Conservation (phyloP, 2,888 invertebrate species). For the Sylvicola cinctus region DNA sequence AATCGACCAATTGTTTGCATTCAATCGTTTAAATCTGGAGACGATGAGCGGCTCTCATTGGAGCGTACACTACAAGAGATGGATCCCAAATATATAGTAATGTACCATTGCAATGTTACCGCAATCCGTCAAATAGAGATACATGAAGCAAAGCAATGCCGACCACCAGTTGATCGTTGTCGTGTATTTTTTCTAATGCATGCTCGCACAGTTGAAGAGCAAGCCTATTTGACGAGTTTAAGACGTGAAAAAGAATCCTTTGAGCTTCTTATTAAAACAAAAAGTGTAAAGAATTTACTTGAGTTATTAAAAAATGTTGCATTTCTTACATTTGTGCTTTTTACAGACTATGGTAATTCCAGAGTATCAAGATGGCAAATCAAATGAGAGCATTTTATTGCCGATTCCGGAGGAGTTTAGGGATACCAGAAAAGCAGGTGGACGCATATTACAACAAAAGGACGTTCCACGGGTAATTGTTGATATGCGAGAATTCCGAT, state of each 20-base stretch:
- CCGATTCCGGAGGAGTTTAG: conserved; percentile 15
- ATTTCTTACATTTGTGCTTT: conserved; percentile 7
- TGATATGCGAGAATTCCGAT: conserved; percentile 94
- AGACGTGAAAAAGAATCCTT: conserved; percentile 88
- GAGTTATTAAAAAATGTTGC: not conserved
- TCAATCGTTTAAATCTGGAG: conserved; percentile 53
- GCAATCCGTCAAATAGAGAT: conserved; percentile 82
- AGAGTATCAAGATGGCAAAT: conserved; percentile 71
- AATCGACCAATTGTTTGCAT: conserved; percentile 49
- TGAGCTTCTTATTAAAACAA: conserved; percentile 76
- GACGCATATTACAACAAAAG: no score
- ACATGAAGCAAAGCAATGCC: conserved; percentile 40
- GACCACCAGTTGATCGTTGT: conserved; percentile 27
- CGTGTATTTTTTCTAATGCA: conserved; percentile 82
- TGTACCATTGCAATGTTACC: conserved; percentile 77
- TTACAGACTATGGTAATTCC: conserved; percentile 66
- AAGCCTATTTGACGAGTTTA: conserved; percentile 77
- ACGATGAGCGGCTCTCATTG: conserved; percentile 46
- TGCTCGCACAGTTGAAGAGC: conserved; percentile 88
- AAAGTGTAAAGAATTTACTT: conserved; percentile 43
- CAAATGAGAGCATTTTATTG: conserved; percentile 32
- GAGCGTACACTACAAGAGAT: conserved; percentile 43
- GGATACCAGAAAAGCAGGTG: conserved; percentile 48
- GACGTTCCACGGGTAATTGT: conserved; percentile 46
- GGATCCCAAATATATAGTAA: conserved; percentile 61